Evolutionary conservation across 2,888 invertebrate genomes (phyloP).

Genomic region (Aquatica leii): DNA sequence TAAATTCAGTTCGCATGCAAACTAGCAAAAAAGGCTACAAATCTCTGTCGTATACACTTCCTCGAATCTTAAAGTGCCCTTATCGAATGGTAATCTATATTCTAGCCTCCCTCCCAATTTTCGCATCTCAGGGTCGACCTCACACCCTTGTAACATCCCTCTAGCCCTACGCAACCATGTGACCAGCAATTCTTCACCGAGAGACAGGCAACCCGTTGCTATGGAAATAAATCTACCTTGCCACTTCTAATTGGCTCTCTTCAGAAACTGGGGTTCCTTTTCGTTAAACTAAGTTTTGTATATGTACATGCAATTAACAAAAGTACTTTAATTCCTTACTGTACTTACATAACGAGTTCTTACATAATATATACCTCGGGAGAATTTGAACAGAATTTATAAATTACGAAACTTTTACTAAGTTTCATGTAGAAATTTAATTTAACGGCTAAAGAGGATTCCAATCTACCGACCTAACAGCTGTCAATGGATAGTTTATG

Average conservation of each 20-base stretch:
- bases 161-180: slow-evolving; percentile 52
- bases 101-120: slow-evolving; percentile 43
- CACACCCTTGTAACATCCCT: slow-evolving; percentile 35
- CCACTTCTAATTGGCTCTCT: slow-evolving; percentile 62
- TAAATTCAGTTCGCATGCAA: slow-evolving; percentile 42
- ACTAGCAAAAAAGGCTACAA: slow-evolving; percentile 46
- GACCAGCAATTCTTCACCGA: slow-evolving; percentile 60
- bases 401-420: slow-evolving; percentile 8
- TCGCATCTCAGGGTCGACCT: slow-evolving; percentile 38
- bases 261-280: slow-evolving; percentile 41
- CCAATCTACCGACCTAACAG: slow-evolving; percentile 13
- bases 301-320: slow-evolving; percentile 36
- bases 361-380: slow-evolving; percentile 18
- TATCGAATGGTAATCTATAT: slow-evolving; percentile 53
- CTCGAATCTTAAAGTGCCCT: slow-evolving; percentile 53
- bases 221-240: slow-evolving; percentile 62
- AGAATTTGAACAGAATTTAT: slow-evolving; percentile 11
- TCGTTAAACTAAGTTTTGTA: slow-evolving; percentile 34
- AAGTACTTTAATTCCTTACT: slow-evolving; percentile 20
- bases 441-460: slow-evolving; percentile 16
- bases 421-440: slow-evolving; percentile 10
- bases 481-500: slow-evolving; percentile 33
- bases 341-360: slow-evolving; percentile 21
- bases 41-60: slow-evolving; percentile 52
- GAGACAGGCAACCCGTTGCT: slow-evolving; percentile 61